phyloP scores from a whole-genome alignment of 2,888 invertebrate species.

The Neoaliturus tenellus region DNA sequence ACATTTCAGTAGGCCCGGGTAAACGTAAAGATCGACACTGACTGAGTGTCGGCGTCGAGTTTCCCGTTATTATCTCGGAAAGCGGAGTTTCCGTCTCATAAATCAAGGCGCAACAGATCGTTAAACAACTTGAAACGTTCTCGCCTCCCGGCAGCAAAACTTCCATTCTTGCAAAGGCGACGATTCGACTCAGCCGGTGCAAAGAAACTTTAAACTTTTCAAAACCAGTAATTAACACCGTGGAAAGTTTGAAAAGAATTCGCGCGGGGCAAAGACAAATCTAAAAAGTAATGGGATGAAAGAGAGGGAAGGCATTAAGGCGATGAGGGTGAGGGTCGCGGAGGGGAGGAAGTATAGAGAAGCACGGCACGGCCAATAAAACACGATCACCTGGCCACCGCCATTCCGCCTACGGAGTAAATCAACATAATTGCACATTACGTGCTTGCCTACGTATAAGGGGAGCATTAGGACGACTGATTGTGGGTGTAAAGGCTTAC shows the following conservation, averaged over 20 bases:
- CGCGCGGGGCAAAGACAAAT: background rate
- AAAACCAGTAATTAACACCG: conserved; percentile 24
- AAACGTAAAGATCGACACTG: conserved; percentile 23
- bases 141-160: conserved; percentile 8
- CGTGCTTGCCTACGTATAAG: conserved; percentile 35
- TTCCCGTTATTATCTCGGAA: conserved; percentile 29
- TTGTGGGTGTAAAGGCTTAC: conserved; percentile 29
- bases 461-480: conserved; percentile 33
- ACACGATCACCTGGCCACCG: conserved; percentile 23
- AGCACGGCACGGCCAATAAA: conserved; percentile 17
- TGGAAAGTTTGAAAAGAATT: conserved; percentile 21
- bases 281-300: conserved; percentile 17
- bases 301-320: background rate
- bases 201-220: conserved; percentile 30
- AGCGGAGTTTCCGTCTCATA: conserved; percentile 42
- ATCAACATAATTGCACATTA: conserved; percentile 35
- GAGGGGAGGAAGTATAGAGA: background rate
- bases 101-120: conserved; percentile 45
- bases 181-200: conserved; percentile 20
- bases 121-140: conserved; percentile 34
- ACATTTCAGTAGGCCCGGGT: background rate
- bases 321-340: background rate
- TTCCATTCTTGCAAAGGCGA: conserved; percentile 31
- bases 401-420: conserved; percentile 11
- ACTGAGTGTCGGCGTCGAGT: conserved; percentile 22